Evolutionary conservation across 2,888 invertebrate species (phyloP).

Genomic region (Tetramorium bicarinatum): DNA sequence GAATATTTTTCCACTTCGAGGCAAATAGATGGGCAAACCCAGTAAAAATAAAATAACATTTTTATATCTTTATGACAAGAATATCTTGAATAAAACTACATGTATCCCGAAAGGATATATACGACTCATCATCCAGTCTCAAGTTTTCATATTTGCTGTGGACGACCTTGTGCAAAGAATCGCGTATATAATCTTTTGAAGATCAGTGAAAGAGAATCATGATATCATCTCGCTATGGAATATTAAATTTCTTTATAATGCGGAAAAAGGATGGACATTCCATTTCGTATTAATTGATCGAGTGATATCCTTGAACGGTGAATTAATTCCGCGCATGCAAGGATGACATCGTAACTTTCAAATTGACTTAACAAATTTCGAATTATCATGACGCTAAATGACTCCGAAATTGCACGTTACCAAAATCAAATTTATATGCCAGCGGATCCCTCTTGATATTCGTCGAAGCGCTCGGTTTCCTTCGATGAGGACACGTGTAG

Average conservation of each 20-base stretch:
- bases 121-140: background rate
- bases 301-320: background rate
- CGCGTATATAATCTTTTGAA: background rate
- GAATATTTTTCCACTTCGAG: background rate
- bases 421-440: background rate
- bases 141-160: background rate
- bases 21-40: background rate
- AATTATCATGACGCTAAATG: constrained; percentile 10
- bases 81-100: background rate
- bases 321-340: background rate
- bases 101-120: background rate
- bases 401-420: background rate
- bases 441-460: constrained; percentile 7
- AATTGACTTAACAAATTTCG: background rate
- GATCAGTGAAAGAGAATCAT: background rate
- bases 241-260: background rate
- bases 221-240: background rate
- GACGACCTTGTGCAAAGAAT: constrained; percentile 5
- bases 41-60: background rate
- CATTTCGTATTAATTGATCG: background rate
- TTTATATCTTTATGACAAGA: background rate
- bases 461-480: background rate
- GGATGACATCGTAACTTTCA: constrained; percentile 1
- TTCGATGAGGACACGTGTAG: constrained; percentile 14
- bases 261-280: constrained; percentile 3